Conservation (phyloP, 2,888 invertebrate genomes). For the Lacanobia wlatinum region DNA sequence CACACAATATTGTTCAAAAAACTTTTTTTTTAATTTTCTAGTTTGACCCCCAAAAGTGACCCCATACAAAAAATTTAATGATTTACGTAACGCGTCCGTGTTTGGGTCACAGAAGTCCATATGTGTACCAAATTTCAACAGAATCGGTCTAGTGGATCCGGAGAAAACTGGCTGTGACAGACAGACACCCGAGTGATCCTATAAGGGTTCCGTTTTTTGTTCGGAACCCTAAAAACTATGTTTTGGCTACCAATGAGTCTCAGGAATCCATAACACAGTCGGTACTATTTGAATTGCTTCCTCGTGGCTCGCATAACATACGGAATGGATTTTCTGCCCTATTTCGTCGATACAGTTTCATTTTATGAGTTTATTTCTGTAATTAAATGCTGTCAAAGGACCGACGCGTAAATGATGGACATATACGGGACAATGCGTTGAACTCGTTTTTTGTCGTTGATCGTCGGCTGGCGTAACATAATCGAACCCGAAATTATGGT, state of each 20-base stretch:
- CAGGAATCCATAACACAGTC: not conserved
- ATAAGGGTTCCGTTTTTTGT: too few species aligned
- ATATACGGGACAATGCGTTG: conserved; percentile 9
- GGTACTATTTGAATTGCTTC: not conserved
- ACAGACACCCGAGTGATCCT: too few species aligned
- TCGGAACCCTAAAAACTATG: not conserved
- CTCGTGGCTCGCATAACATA: not conserved
- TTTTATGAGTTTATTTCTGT: conserved; percentile 21
- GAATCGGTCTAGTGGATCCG: too few species aligned
- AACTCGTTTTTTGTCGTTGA: conserved; percentile 1
- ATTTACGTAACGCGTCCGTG: too few species aligned
- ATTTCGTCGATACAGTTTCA: not conserved
- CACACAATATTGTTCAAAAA: too few species aligned
- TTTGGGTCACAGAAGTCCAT: too few species aligned
- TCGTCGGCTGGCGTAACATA: not conserved
- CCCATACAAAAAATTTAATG: too few species aligned
- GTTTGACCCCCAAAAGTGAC: too few species aligned
- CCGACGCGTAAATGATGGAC: not conserved
- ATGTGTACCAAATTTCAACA: too few species aligned
- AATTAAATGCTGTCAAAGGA: conserved; percentile 26
- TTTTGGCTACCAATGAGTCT: not conserved
- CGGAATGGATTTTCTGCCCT: not conserved
- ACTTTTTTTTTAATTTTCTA: too few species aligned
- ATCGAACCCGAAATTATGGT: too few species aligned
- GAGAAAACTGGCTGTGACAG: too few species aligned